Base-by-base conservation (phyloP, 2,888 invertebrate genomes). In the Xestia c-nigrum region DNA sequence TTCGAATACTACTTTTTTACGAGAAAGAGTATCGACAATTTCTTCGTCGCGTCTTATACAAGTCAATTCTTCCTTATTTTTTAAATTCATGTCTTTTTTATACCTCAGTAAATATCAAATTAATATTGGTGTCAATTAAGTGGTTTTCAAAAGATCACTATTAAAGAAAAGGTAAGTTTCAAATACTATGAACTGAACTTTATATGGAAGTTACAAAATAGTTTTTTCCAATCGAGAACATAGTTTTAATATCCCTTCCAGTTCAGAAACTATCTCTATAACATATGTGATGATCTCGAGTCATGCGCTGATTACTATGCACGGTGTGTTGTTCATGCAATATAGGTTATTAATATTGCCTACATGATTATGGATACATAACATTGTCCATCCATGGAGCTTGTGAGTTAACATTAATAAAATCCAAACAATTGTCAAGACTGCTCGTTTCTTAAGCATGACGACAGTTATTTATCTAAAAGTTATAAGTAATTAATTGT, bases 391-490 rank as follows among this genome's bases (percentile, higher is more conserved):
- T 19, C 5, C 16, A 3, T 12, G 0, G 1, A 24, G 19, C 16
- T 43, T 52, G 19, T 59, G 19, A 19, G 59, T n/a, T 24, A 43
- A 21, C 50, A 61, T 70, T 59, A 55, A 38, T 77, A 59, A 46
- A 19, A 40, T 55, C 14, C 31, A 59, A 55, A 59, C 78, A 82
- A 55, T n/a, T n/a, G n/a, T n/a, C n/a, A n/a, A n/a, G n/a, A n/a
- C n/a, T n/a, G n/a, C n/a, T n/a, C n/a, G n/a, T n/a, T n/a, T n/a
- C n/a, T n/a, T n/a, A n/a, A n/a, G n/a, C n/a, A n/a, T n/a, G n/a
- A n/a, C n/a, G n/a, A n/a, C n/a, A n/a, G n/a, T n/a, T n/a, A n/a
- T n/a, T n/a, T n/a, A n/a, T n/a, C n/a, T n/a, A n/a, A n/a, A n/a
- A n/a, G n/a, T n/a, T n/a, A n/a, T n/a, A n/a, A n/a, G n/a, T n/a